A percentile compares a stretch with the other conserved stretches of the same genome.
These are phyloP conservation scores for Ammospiza caudacuta DNA, from an alignment of 2,113 vertebrate genomes.

Conservation along the genomic window DNA sequence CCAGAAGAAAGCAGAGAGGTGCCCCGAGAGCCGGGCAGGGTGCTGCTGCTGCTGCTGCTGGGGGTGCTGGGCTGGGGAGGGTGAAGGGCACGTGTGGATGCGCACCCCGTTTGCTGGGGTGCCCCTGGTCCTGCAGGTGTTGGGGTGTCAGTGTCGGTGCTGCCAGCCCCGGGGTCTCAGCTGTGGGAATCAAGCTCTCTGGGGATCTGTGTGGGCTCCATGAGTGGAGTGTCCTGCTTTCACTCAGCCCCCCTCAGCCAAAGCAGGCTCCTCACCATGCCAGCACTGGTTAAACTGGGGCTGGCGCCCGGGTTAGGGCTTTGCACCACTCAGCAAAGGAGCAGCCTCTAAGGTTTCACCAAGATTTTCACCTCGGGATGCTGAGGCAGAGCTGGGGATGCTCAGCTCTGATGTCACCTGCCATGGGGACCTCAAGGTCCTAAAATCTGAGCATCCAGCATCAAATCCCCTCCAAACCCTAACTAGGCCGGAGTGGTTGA, in stretches of 20 bases:
- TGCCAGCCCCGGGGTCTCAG: not conserved
- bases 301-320: not conserved
- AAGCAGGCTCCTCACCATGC: not conserved
- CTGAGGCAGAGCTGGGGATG: not conserved
- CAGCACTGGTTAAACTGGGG: not conserved
- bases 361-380: fast-evolving
- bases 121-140: not conserved
- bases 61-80: not conserved
- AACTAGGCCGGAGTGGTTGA: not conserved
- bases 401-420: not conserved
- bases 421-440: not conserved
- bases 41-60: conserved; percentile 12
- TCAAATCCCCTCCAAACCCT: not conserved
- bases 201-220: not conserved
- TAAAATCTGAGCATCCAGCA: not conserved
- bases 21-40: not conserved
- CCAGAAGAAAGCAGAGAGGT: conserved; percentile 51
- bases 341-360: not conserved
- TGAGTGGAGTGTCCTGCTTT: fast-evolving
- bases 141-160: not conserved
- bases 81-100: fast-evolving
- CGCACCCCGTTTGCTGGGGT: fast-evolving
- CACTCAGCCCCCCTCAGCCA: fast-evolving
- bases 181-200: not conserved
- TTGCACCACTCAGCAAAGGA: not conserved